These are phyloP conservation scores for Drosophila trapezifrons DNA, from an alignment of 1,140 invertebrate genomes.

Conservation along the genomic window DNA sequence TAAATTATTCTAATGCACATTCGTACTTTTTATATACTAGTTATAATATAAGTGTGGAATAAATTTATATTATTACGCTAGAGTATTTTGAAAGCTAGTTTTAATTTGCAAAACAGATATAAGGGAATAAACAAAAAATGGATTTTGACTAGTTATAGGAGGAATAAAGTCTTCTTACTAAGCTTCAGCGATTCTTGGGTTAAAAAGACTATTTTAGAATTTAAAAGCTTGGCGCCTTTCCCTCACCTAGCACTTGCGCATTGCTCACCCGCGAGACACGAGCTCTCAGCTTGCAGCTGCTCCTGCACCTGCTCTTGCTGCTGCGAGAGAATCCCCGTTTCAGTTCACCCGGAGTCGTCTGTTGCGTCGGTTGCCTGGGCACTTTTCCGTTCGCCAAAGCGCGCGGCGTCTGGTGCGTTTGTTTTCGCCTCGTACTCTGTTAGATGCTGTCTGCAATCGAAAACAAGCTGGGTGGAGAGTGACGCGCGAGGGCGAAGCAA, in stretches of 20 bases:
- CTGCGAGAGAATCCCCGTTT: conserved; percentile 23
- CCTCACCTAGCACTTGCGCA: conserved; percentile 2
- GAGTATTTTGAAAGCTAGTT: too few relatives aligned
- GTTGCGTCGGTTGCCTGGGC: conserved; percentile 51
- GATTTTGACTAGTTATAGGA: too few relatives aligned
- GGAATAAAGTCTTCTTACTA: too few relatives aligned
- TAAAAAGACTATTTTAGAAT: not conserved
- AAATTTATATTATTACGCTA: too few relatives aligned
- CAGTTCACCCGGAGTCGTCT: conserved; percentile 55
- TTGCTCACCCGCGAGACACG: not conserved
- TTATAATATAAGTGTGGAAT: too few relatives aligned
- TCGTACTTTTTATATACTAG: too few relatives aligned
- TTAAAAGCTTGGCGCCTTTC: conserved; percentile 10
- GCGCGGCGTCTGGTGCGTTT: conserved; percentile 27
- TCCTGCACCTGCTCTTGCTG: conserved; percentile 2
- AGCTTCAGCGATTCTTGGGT: not conserved
- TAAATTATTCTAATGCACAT: too few relatives aligned
- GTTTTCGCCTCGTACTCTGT: conserved; percentile 54
- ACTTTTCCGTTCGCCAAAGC: conserved; percentile 7
- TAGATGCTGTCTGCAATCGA: conserved; percentile 50
- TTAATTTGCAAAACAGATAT: too few relatives aligned
- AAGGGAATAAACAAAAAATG: too few relatives aligned
- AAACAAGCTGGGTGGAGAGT: conserved; percentile 9
- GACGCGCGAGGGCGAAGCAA: conserved; percentile 17
- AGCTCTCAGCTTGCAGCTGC: conserved; percentile 8